These are phyloP conservation scores for Neoarius graeffei DNA, from an alignment of 2,113 vertebrate genomes.

Conservation along the genomic window DNA sequence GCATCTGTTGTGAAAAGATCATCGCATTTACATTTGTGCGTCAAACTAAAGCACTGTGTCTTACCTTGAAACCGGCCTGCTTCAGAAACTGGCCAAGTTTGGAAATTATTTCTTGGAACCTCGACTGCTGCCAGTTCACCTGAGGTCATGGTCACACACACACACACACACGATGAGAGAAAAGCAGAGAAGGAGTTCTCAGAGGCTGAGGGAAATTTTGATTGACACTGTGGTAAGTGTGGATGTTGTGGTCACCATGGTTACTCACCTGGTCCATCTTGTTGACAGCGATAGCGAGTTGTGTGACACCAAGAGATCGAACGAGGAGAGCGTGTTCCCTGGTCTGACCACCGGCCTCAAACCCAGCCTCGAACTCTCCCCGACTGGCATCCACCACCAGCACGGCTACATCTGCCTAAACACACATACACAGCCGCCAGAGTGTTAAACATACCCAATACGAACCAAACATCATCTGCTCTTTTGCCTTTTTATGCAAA, in stretches of 20 bases:
- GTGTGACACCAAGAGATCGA: constrained; percentile 95
- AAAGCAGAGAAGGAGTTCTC: constrained; percentile 29
- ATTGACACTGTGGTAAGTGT: constrained; percentile 44
- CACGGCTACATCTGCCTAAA: constrained; percentile 92
- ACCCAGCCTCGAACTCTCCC: constrained; percentile 97
- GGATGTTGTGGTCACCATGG: constrained; percentile 41
- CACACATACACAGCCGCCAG: constrained; percentile 33
- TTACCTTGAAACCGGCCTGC: constrained; percentile 98
- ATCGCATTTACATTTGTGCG: background rate
- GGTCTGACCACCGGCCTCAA: constrained; percentile 95
- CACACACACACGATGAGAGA: constrained; percentile 32
- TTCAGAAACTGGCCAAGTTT: constrained; percentile 97
- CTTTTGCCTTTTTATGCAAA: background rate
- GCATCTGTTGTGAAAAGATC: background rate
- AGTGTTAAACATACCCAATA: background rate
- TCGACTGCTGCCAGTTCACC: constrained; percentile 94
- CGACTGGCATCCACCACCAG: constrained; percentile 95
- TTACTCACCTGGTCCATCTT: constrained; percentile 96
- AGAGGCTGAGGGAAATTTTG: constrained; percentile 26
- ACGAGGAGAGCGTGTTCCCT: constrained; percentile 94
- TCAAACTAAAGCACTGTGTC: background rate
- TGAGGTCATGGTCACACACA: constrained; percentile 56
- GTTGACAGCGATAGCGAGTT: constrained; percentile 94
- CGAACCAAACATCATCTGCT: background rate
- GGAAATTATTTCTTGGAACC: constrained; percentile 87